Percentiles rank a stretch among this genome's conserved stretches.
These are phyloP conservation scores for Drosophila jambulina DNA, from an alignment of 1,140 invertebrate genomes.

Conservation along the genomic window DNA sequence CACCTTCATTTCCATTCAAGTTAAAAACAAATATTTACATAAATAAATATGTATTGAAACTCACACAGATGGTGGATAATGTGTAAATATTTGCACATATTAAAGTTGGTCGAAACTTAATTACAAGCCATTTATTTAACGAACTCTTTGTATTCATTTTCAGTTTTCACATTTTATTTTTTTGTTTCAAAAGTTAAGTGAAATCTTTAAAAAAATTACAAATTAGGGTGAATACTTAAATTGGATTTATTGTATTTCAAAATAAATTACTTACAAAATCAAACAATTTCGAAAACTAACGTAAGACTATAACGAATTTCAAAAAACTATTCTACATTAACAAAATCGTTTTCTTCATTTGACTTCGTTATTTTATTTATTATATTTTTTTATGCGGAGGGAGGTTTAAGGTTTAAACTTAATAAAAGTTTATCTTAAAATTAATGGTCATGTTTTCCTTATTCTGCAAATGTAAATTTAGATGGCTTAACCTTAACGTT, in stretches of 20 bases:
- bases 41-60: background rate
- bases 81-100: background rate
- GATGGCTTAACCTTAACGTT: background rate
- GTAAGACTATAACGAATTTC: too few relatives aligned
- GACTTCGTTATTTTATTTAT: background rate
- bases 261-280: background rate
- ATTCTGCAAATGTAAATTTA: background rate
- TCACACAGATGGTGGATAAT: background rate
- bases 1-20: slow-evolving; percentile 22
- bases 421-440: slow-evolving; percentile 17
- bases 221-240: background rate
- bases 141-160: background rate
- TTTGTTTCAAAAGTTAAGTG: background rate
- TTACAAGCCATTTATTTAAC: background rate
- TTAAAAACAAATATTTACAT: slow-evolving; percentile 11
- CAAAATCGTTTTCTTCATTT: too few relatives aligned
- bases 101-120: background rate
- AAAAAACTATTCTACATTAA: background rate
- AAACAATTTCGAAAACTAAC: too few relatives aligned
- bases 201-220: background rate
- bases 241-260: background rate
- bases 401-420: slow-evolving; percentile 5
- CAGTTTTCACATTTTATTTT: background rate
- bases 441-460: slow-evolving; percentile 3
- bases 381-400: background rate